Conservation (phyloP, 2,797 vertebrate genomes). For the Syngnathus acus region DNA sequence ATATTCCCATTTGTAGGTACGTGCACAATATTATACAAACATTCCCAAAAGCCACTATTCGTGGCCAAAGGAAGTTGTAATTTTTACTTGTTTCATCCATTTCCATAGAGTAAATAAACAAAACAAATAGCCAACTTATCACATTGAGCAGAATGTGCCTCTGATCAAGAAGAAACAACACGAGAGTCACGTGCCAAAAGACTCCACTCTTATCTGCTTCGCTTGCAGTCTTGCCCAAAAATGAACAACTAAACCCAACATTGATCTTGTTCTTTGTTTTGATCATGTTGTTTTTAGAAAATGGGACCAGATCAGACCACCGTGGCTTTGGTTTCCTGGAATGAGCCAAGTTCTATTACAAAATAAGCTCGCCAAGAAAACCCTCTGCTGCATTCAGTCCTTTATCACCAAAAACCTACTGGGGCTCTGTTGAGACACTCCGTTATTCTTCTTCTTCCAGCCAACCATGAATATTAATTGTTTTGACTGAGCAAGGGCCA, state of each 20-base stretch:
- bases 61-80: not conserved
- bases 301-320: constrained; percentile 18
- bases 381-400: constrained; percentile 8
- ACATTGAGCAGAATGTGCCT: constrained; percentile 51
- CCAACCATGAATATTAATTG: constrained; percentile 54
- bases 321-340: constrained; percentile 8
- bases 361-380: constrained; percentile 23
- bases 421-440: constrained; percentile 20
- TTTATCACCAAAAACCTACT: constrained; percentile 24
- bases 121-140: constrained; percentile 47
- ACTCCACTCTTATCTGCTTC: constrained; percentile 31
- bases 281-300: constrained; percentile 21
- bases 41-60: not conserved
- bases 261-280: constrained; percentile 23
- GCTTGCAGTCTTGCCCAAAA: constrained; percentile 24
- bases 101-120: not conserved
- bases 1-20: constrained; percentile 17
- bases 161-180: constrained; percentile 54
- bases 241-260: constrained; percentile 20
- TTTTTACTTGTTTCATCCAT: not conserved
- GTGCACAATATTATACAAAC: not conserved
- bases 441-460: constrained; percentile 41
- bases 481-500: constrained; percentile 44
- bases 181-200: constrained; percentile 45
- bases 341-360: constrained; percentile 16